Conservation (phyloP, 2,113 vertebrate species). For the Motacilla tschutschensis region DNA sequence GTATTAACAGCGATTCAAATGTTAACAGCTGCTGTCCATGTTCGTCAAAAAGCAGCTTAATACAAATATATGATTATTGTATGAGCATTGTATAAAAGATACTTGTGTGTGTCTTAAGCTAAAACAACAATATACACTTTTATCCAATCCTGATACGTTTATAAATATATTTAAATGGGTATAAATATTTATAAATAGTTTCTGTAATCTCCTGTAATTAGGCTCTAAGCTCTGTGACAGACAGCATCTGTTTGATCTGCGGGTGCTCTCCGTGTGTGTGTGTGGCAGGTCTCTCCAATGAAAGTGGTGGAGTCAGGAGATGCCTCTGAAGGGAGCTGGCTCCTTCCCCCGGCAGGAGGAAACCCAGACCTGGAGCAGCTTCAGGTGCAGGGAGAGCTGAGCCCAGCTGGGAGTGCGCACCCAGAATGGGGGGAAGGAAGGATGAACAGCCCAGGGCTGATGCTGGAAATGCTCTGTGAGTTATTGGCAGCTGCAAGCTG, state of each 20-base stretch:
- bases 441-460: not conserved
- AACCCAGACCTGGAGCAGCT: not conserved
- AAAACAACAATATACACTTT: conserved; percentile 60
- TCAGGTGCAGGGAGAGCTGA: not conserved
- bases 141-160: conserved; percentile 61
- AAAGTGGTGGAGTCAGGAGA: not conserved
- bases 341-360: not conserved
- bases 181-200: conserved; percentile 71
- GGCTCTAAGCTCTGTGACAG: conserved; percentile 62
- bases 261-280: not conserved
- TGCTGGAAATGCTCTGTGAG: not conserved
- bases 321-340: not conserved
- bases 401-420: not conserved
- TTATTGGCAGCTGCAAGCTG: not conserved
- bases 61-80: conserved; percentile 40
- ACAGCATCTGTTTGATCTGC: conserved; percentile 62
- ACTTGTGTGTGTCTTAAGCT: conserved; percentile 44
- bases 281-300: conserved; percentile 9
- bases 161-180: conserved; percentile 66
- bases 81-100: conserved; percentile 37
- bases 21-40: conserved; percentile 46
- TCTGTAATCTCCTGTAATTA: conserved; percentile 65
- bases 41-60: conserved; percentile 42
- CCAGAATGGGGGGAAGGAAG: not conserved
- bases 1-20: conserved; percentile 34